Evolutionary conservation across 2,797 vertebrate genomes (phyloP).

Genomic region (Rousettus madagascariensis): DNA sequence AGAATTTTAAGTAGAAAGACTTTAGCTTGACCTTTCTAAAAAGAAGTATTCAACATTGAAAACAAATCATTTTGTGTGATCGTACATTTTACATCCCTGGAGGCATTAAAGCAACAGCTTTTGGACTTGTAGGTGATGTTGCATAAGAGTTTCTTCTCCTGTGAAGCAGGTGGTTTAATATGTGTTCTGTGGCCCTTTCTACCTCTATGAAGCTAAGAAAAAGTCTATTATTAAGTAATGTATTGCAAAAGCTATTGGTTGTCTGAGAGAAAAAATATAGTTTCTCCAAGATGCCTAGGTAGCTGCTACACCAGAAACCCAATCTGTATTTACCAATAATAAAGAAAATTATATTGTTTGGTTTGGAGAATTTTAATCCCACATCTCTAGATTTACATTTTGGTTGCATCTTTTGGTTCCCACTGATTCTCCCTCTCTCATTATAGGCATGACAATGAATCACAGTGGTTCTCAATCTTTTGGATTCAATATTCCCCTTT

Average conservation of each 20-base stretch:
- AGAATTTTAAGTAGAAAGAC: slow-evolving; percentile 3
- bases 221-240: slow-evolving; percentile 15
- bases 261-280: background rate
- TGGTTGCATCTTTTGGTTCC: background rate
- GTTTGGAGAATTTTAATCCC: background rate
- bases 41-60: background rate
- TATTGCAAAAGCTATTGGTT: slow-evolving; percentile 1
- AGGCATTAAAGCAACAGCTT: background rate
- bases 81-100: background rate
- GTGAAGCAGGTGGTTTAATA: background rate
- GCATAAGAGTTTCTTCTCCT: background rate
- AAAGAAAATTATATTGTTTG: background rate
- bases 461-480: background rate
- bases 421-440: background rate
- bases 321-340: background rate
- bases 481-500: background rate
- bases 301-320: background rate
- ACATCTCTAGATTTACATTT: background rate
- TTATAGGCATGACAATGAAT: background rate
- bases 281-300: background rate
- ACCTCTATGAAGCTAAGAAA: background rate
- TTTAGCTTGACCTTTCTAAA: slow-evolving; percentile 30
- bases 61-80: background rate
- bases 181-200: background rate
- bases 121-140: background rate